phyloP scores from a whole-genome alignment of 2,888 invertebrate species.

The Metallyticus violacea region DNA sequence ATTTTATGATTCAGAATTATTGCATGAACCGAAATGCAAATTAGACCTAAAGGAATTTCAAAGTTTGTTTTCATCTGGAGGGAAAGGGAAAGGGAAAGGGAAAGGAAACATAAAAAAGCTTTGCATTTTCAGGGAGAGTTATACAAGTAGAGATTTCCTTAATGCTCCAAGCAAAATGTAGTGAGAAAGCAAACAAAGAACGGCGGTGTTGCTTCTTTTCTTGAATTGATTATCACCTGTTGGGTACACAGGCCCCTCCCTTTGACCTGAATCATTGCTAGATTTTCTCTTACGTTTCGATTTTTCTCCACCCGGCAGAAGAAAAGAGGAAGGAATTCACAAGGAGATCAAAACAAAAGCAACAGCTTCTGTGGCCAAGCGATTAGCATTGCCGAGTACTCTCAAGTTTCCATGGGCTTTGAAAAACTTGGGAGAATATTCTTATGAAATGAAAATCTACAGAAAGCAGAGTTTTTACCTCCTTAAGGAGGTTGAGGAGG shows the following conservation, averaged over 20 bases:
- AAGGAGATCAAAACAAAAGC: neutral
- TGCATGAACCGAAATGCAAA: too few relatives aligned
- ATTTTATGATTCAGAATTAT: too few relatives aligned
- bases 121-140: too few relatives aligned
- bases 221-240: neutral
- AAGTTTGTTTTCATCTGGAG: too few relatives aligned
- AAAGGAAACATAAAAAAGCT: too few relatives aligned
- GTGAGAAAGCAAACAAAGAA: neutral
- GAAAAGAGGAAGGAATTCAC: neutral
- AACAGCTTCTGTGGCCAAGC: neutral
- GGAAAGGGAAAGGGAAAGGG: too few relatives aligned
- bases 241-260: neutral
- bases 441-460: neutral
- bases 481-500: neutral
- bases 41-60: too few relatives aligned
- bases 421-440: neutral
- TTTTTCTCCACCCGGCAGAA: neutral
- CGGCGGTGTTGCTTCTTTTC: neutral
- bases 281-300: neutral
- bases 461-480: neutral
- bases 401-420: neutral
- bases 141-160: too few relatives aligned
- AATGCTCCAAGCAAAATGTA: neutral
- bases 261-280: neutral
- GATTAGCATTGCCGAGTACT: neutral